Base-by-base conservation (phyloP, 2,113 vertebrate species). In the Hydrolagus affinis region DNA sequence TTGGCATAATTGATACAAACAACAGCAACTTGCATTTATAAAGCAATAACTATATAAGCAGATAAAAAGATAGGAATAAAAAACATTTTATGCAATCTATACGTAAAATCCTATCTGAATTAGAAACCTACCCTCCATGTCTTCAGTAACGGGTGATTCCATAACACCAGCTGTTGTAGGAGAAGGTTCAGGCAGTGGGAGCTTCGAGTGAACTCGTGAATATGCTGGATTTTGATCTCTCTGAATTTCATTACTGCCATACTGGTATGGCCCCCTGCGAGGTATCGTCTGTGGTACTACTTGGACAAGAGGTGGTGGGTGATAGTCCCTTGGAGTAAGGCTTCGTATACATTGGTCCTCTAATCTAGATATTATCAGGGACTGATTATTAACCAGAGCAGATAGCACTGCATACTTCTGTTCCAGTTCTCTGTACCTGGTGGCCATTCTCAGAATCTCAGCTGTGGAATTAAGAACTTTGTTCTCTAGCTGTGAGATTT, bases 351-450 rank as follows among this genome's bases (percentile, higher is more conserved):
- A 99, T 89, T 97, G 96, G 75, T 98, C 97, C 87, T 99, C 98
- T 88, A 99, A 78, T 62, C 93, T 85, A 0, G 95, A 89, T 89
- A 99, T 99, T 4, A 95, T 94, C 86, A 95, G 88, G 0, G 97
- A 99, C 92, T 99, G 98, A 89, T 99, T 99, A 89, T 99, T 99
- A 71, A 99, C 97, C 70, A 97, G 93, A 25, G 95, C 93, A 0
- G 97, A 96, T 87, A 99, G 90, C 1, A 90, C 91, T 2, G 96
- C 92, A 0, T 96, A 99, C 85, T 96, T 96, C 17, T 86, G 87
- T 91, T 98, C 97, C 0, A 99, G 91, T 86, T 99, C 97, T 88
- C 94, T 96, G 91, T 98, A 99, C 75, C 94, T 94, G 0, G 96
- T 96, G 4, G 96, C 94, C 89, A 98, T 94, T 86, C 93, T 94